Evolutionary conservation across 2,888 invertebrate genomes (phyloP).

Genomic region (Criorhina ranunculi): DNA sequence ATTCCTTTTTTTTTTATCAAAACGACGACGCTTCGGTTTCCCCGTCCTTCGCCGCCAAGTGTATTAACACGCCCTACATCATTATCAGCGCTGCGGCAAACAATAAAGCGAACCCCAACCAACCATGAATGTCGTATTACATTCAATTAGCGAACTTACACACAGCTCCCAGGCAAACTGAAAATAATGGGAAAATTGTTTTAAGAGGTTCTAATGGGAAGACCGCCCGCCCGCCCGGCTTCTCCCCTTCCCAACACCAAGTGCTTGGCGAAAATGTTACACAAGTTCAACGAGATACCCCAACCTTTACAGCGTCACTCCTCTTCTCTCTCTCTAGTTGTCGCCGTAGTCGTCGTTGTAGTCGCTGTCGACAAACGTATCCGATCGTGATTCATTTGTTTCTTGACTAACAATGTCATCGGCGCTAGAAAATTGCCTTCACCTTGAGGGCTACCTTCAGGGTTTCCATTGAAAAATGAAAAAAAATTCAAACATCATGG

Average conservation of each 20-base stretch:
- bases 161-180: conserved; percentile 30
- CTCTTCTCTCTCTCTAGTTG: not conserved
- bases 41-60: too few species aligned
- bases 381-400: conserved; percentile 51
- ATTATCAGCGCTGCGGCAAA: too few species aligned
- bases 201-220: conserved; percentile 42
- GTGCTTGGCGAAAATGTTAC: conserved; percentile 20
- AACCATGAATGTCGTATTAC: conserved; percentile 42
- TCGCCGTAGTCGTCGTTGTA: not conserved
- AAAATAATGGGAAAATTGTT: conserved; percentile 40
- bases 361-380: conserved; percentile 4
- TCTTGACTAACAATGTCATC: conserved; percentile 42
- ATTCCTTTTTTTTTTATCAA: too few species aligned
- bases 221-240: too few species aligned
- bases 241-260: not conserved
- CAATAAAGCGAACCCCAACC: not conserved
- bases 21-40: too few species aligned
- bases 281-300: conserved; percentile 30
- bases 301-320: conserved; percentile 34
- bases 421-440: conserved; percentile 34
- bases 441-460: conserved; percentile 48
- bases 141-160: conserved; percentile 44
- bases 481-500: conserved; percentile 19
- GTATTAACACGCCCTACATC: too few species aligned
- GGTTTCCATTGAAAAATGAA: conserved; percentile 34